Base-by-base conservation (phyloP, 2,888 invertebrate genomes). In the Lycocerus yunnanus region DNA sequence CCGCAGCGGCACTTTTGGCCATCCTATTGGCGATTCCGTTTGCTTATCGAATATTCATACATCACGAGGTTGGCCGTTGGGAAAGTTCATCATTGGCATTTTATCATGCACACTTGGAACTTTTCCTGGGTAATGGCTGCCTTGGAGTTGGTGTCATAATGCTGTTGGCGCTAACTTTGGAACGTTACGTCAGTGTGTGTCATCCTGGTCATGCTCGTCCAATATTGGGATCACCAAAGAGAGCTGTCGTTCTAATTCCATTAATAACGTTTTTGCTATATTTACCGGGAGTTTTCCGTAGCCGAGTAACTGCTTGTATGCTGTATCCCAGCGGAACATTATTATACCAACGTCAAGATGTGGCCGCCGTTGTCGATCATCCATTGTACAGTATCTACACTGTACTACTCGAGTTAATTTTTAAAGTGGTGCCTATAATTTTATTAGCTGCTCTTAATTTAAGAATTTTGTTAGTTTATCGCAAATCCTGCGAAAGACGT, bases 101-200 rank as follows among this genome's bases (percentile, higher is more conserved):
- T 83, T 94, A 93, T 83, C 91, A 92, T 80, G 91, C 91, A 8
- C 91, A 93, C 82, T 86, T 93, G 79, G 93, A 93, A 84, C 90
- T 93, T 66, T 92, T 93, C 80, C 87, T 93, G 61, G 93, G 93
- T 70, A 94, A 94, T 83, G 92, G 91, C 18, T 93, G 93, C 82
- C 86, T 93, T 77, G 92, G 93, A 58, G 91, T 93, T n/a, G 93
- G 93, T 71, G 94, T 93, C 2, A 90, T 94, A 90, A 92, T 94
- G 91, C 90, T 94, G 13, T 87, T 93, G 69, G 92, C 93, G 10
- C 88, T 94, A 80, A 94, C 94, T 15, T 89, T 93, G 75, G 94
- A 94, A 84, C 89, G 94, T 60, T 94, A 93, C 86, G 90, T 93
- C 27, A 93, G 93, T 75, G 93, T 94, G 6, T 93, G 93, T 81